These are phyloP conservation scores for Calameuta filiformis DNA, from an alignment of 2,888 invertebrate species.

Conservation along the genomic window DNA sequence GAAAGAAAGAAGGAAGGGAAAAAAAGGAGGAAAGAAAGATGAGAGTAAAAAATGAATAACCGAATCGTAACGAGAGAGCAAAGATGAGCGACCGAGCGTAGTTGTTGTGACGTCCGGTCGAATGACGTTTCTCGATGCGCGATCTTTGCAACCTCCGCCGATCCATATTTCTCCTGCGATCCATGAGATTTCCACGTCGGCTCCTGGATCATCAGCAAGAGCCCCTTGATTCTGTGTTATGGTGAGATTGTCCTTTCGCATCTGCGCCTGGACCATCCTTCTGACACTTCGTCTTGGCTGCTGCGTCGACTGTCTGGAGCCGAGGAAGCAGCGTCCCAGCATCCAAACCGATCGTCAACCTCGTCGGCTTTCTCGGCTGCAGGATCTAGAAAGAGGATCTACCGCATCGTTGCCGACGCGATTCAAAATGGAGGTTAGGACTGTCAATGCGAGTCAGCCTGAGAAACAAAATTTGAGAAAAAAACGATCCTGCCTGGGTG, in stretches of 20 bases:
- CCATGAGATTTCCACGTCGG: constrained; percentile 23
- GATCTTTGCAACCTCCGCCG: not conserved
- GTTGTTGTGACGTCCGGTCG: not conserved
- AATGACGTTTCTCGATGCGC: not conserved
- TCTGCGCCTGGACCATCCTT: constrained; percentile 28
- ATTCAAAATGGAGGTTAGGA: not conserved
- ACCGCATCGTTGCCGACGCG: not conserved
- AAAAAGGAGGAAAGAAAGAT: too few relatives aligned
- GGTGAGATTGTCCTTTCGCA: constrained; percentile 31
- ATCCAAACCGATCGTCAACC: constrained; percentile 24
- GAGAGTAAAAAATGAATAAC: too few relatives aligned
- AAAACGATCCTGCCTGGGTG: too few relatives aligned
- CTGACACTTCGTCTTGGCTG: constrained; percentile 22
- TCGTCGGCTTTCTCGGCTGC: constrained; percentile 6
- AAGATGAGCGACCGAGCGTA: too few relatives aligned
- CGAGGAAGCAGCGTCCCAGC: too few relatives aligned
- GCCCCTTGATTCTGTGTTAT: constrained; percentile 35
- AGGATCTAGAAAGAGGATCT: constrained; percentile 3
- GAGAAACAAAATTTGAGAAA: not conserved
- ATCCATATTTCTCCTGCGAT: constrained; percentile 13
- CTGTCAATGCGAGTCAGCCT: not conserved
- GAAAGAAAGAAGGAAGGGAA: too few relatives aligned
- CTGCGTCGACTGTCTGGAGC: not conserved
- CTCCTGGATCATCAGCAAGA: constrained; percentile 11
- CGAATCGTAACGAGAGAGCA: too few relatives aligned